Conservation (phyloP, 2,888 invertebrate genomes). For the Cepaea hortensis region DNA sequence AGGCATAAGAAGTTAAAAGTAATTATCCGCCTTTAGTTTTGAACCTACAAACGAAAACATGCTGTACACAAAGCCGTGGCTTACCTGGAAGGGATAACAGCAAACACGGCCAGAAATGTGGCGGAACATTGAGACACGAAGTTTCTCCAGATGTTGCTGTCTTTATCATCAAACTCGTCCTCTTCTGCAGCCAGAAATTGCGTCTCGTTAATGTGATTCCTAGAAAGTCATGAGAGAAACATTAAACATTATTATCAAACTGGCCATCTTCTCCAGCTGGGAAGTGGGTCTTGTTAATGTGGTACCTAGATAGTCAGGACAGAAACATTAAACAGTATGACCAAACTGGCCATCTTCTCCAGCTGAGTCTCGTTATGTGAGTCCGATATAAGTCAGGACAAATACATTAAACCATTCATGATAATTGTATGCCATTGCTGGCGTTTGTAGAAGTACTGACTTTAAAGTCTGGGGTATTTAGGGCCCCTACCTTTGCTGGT, state of each 20-base stretch:
- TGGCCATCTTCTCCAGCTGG: constrained; percentile 44
- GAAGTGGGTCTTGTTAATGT: constrained; percentile 41
- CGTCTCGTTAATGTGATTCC: constrained; percentile 42
- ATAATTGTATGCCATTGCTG: no score
- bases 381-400: constrained; percentile 11
- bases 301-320: constrained; percentile 17
- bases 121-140: constrained; percentile 55
- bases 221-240: not conserved
- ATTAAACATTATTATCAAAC: constrained; percentile 43
- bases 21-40: no score
- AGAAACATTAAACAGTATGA: constrained; percentile 29
- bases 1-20: no score
- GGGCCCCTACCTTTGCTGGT: no score
- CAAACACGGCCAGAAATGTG: constrained; percentile 54
- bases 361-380: constrained; percentile 42
- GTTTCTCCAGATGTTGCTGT: constrained; percentile 54
- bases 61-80: no score
- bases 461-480: no score
- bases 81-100: constrained; percentile 54
- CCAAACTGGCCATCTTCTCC: constrained; percentile 47
- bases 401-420: no score
- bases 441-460: no score
- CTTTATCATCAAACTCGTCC: constrained; percentile 50
- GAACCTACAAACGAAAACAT: no score
- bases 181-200: constrained; percentile 46